Conservation (phyloP, 2,797 vertebrate genomes). For the Enteromius trimaculatus region DNA sequence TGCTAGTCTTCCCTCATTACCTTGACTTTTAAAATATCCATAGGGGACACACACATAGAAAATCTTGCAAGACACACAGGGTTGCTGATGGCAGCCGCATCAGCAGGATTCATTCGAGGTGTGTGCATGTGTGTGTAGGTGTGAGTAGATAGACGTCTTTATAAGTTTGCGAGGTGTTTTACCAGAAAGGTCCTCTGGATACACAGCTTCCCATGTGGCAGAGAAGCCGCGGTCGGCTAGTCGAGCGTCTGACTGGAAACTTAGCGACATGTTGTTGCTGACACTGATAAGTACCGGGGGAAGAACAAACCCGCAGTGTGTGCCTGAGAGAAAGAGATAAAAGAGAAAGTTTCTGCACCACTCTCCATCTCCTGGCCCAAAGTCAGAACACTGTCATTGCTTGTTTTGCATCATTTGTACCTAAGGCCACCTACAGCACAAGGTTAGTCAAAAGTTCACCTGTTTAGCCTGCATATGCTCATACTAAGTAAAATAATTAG, state of each 20-base stretch:
- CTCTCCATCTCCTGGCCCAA: not conserved
- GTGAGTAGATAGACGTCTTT: slow-evolving; percentile 19
- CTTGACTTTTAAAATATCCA: slow-evolving; percentile 18
- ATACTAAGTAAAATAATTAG: too few species aligned
- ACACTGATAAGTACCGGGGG: slow-evolving; percentile 78
- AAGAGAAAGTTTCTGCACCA: not conserved
- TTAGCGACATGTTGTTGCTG: slow-evolving; percentile 70
- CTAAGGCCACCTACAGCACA: not conserved
- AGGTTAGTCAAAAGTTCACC: not conserved
- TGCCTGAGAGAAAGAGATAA: slow-evolving; percentile 64
- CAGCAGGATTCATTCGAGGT: slow-evolving; percentile 39
- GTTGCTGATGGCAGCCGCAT: slow-evolving; percentile 33
- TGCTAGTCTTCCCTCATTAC: slow-evolving; percentile 1
- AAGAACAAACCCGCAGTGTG: slow-evolving; percentile 75
- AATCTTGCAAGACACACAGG: not conserved
- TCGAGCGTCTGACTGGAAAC: slow-evolving; percentile 76
- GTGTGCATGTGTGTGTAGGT: slow-evolving; percentile 31
- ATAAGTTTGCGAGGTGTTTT: slow-evolving; percentile 50
- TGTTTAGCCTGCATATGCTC: too few species aligned
- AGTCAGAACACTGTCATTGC: not conserved
- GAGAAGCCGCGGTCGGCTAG: slow-evolving; percentile 79
- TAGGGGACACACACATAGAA: slow-evolving; percentile 9
- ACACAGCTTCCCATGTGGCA: slow-evolving; percentile 79
- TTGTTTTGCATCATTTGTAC: not conserved
- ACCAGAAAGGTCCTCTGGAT: slow-evolving; percentile 81